These are phyloP conservation scores for Apotomis capreana DNA, from an alignment of 2,888 invertebrate genomes.

Conservation along the genomic window DNA sequence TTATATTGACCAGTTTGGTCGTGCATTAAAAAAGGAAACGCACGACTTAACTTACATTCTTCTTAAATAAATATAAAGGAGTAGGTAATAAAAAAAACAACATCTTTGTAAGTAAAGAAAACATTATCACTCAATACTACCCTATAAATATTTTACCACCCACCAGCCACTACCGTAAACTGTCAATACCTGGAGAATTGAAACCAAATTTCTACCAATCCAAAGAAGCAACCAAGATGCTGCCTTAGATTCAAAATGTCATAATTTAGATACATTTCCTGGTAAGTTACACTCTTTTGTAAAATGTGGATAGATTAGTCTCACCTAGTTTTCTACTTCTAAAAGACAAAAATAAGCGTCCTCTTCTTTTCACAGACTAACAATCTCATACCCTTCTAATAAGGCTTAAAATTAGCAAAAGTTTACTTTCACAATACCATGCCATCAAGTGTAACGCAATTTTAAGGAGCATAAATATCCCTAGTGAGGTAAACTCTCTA, in stretches of 20 bases:
- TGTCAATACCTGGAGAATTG: slow-evolving; percentile 15
- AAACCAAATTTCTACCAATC: slow-evolving; percentile 35
- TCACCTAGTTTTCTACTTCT: slow-evolving; percentile 14
- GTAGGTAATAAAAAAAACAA: neutral
- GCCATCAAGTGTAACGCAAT: neutral
- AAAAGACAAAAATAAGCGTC: neutral
- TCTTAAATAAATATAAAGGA: no score
- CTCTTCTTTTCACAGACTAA: neutral
- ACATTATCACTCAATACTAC: slow-evolving; percentile 19
- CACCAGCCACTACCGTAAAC: slow-evolving; percentile 29
- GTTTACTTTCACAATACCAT: neutral
- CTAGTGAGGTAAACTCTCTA: slow-evolving; percentile 28
- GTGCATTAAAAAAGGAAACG: no score
- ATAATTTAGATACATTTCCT: neutral
- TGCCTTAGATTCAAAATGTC: neutral
- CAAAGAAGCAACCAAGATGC: slow-evolving; percentile 4
- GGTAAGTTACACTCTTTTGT: neutral
- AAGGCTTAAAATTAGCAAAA: slow-evolving; percentile 2
- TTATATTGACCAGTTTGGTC: no score
- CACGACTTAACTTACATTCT: no score
- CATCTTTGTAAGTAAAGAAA: neutral
- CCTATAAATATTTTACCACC: slow-evolving; percentile 28
- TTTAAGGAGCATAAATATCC: slow-evolving; percentile 22
- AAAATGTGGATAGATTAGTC: slow-evolving; percentile 9
- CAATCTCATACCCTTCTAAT: neutral